Evolutionary conservation across 2,888 invertebrate species (phyloP), one percentile per base, ranked within the genome.

Genomic region (Steinernema carpocapsae): DNA sequence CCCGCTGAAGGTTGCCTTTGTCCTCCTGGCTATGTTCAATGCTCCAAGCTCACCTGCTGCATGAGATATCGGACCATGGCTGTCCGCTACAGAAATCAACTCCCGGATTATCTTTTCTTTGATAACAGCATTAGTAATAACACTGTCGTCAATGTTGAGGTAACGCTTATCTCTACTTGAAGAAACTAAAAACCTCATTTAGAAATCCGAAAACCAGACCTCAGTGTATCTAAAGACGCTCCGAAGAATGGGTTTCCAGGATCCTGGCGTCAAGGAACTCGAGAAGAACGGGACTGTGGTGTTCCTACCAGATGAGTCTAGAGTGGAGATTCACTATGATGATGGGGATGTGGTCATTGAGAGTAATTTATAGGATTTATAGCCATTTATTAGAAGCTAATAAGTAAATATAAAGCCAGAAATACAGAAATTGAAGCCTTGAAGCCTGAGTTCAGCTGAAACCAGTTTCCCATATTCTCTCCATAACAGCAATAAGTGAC

Each of bases 61-160:
- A 75, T 75, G 74, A 12, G 59, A 1, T 75, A 75, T 29, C 52
- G 74, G 22, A 48, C 72, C 37, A 75, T 75, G 75, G 72, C 75
- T 6, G 74, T 75, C 29, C 52, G 74, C 19, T 75, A 75, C 32
- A 43, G 75, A 17, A 52, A 75, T n/a, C 51, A 48, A 22, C 19
- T 75, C 7, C 75, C 75, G 19, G 56, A 59, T 6, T 75, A 75
- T 48, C 48, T 75, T 10, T 59, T 48, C 51, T 52, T 72, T 14
- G 75, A 75, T 29, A 75, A 59, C 14, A 46, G 52, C 24, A 32
- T 51, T 26, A 42, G 46, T 43, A 59, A 56, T 26, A 26, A 56
- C 6, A 12, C 56, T 22, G 22, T 26, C 12, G 56, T 26, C 19
- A 43, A 14, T 14, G 14, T 43, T 14, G 43, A 43, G 43, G 43